These are phyloP conservation scores for Glaucopsyche alexis DNA, from an alignment of 2,888 invertebrate genomes.

Conservation along the genomic window DNA sequence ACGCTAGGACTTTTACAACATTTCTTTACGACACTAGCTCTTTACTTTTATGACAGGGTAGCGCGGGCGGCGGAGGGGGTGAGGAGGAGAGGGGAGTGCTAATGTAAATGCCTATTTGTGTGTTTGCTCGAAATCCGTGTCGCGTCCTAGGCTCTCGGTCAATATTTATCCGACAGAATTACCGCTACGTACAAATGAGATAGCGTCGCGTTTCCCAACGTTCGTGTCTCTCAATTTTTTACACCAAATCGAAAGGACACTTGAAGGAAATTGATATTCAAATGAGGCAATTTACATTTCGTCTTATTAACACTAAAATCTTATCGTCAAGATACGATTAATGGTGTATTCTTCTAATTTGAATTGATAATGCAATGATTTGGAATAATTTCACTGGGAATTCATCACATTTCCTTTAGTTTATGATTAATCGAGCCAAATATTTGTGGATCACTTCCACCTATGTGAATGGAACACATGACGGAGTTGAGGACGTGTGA, in stretches of 20 bases:
- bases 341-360: constrained; percentile 3
- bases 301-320: constrained; percentile 17
- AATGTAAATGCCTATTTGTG: constrained; percentile 74
- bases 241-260: constrained; percentile 24
- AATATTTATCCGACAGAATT: constrained; percentile 74
- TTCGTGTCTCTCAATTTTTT: constrained; percentile 35
- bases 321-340: not conserved
- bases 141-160: constrained; percentile 67
- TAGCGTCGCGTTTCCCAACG: constrained; percentile 60
- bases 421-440: not conserved
- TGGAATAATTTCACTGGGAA: not conserved
- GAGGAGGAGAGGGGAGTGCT: constrained; percentile 53
- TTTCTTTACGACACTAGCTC: constrained; percentile 40
- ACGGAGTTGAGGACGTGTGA: constrained; percentile 47
- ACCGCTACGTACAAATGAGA: constrained; percentile 74
- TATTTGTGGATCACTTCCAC: not conserved
- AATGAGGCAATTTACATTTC: constrained; percentile 19
- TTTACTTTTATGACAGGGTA: constrained; percentile 38
- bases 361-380: not conserved
- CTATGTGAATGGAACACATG: constrained; percentile 34
- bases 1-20: constrained; percentile 40
- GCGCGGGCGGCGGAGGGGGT: constrained; percentile 38
- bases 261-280: constrained; percentile 12
- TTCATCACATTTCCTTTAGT: not conserved
- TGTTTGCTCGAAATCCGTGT: constrained; percentile 76